Conservation (phyloP, 2,113 vertebrate species). For the Gadus chalcogrammus region DNA sequence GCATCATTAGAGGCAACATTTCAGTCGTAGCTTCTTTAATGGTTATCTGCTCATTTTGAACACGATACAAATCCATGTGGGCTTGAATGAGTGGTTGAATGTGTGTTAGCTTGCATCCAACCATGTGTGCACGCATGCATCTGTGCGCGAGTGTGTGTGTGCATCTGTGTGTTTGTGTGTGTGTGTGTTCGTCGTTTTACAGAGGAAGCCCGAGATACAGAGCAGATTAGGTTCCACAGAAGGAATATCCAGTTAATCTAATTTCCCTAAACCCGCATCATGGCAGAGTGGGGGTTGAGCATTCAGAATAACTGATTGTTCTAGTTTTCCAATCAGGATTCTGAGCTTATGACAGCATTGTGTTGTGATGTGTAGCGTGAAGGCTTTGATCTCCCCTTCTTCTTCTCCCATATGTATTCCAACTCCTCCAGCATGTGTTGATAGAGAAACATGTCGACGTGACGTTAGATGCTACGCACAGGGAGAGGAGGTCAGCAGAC, state of each 20-base stretch:
- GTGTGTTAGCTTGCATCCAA: neutral
- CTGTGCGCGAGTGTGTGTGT: neutral
- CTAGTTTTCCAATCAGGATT: slow-evolving; percentile 48
- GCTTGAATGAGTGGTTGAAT: slow-evolving; percentile 1
- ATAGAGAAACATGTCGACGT: no score
- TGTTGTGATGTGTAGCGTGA: slow-evolving; percentile 18
- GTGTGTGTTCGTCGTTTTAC: slow-evolving; percentile 18
- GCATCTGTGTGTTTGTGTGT: neutral
- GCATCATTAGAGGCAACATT: no score
- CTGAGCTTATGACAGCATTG: slow-evolving; percentile 12
- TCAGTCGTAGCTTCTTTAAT: no score
- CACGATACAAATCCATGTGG: neutral
- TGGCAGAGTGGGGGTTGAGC: slow-evolving; percentile 40
- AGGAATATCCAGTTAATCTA: slow-evolving; percentile 55
- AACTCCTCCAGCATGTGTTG: no score
- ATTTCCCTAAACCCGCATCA: slow-evolving; percentile 62
- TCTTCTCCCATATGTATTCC: no score
- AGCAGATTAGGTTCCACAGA: slow-evolving; percentile 57
- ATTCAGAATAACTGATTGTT: slow-evolving; percentile 54
- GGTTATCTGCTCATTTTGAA: no score
- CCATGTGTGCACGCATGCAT: neutral
- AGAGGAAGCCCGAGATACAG: slow-evolving; percentile 41
- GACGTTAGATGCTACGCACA: no score
- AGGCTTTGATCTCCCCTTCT: slow-evolving; percentile 37
- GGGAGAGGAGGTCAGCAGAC: no score